A percentile compares a stretch with the other conserved stretches of the same genome.
Evolutionary conservation across 2,113 vertebrate species (phyloP).

Genomic region (Parotia lawesii): DNA sequence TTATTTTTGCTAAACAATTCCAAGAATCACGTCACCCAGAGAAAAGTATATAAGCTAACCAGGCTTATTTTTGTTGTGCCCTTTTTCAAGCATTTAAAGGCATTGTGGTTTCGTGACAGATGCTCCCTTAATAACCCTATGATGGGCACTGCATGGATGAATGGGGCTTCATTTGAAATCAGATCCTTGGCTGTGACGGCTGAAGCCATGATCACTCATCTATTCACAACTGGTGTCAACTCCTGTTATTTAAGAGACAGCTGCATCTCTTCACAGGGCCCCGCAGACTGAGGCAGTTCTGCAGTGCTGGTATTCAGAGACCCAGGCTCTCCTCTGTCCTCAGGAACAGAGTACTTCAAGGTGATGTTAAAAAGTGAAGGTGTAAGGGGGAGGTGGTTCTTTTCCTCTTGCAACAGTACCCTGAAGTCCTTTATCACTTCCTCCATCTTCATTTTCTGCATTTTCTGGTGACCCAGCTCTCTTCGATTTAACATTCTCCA

Average conservation of each 20-base stretch:
- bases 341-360: not conserved
- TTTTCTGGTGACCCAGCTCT: not conserved
- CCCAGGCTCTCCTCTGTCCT: not conserved
- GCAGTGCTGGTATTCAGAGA: not conserved
- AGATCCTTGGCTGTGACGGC: not conserved
- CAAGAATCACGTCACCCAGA: not conserved
- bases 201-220: conserved; percentile 28
- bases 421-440: not conserved
- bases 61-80: not conserved
- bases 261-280: not conserved
- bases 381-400: not conserved
- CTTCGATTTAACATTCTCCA: not conserved
- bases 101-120: conserved; percentile 16
- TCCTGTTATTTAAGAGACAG: conserved; percentile 20
- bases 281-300: not conserved
- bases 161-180: conserved; percentile 11
- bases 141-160: conserved; percentile 2
- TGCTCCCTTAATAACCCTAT: not conserved
- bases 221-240: conserved; percentile 27
- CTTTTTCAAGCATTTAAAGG: not conserved
- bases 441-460: not conserved
- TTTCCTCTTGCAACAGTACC: not conserved
- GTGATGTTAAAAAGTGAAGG: not conserved
- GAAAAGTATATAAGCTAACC: not conserved
- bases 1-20: not conserved